A percentile compares a stretch with the other conserved stretches of the same genome.
These are phyloP conservation scores for Callaeas wilsoni DNA, from an alignment of 2,113 vertebrate species.

Conservation along the genomic window DNA sequence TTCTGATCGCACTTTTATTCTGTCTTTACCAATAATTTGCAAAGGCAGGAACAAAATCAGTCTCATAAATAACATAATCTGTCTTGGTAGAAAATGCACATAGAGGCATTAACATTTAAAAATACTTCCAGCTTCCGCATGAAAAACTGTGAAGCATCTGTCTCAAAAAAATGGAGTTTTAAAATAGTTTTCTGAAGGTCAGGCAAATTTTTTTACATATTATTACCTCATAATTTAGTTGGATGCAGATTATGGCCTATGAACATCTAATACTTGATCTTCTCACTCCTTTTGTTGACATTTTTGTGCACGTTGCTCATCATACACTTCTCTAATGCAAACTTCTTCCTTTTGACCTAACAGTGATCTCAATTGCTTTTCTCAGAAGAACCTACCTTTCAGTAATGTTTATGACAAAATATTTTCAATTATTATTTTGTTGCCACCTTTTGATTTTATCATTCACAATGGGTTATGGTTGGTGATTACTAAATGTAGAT, in stretches of 20 bases:
- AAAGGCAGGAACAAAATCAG: background rate
- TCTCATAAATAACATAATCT: background rate
- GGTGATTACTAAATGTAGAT: background rate
- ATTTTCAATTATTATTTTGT: background rate
- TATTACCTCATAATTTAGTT: background rate
- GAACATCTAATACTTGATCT: background rate
- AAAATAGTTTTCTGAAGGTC: background rate
- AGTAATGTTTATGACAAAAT: background rate
- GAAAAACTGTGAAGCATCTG: background rate
- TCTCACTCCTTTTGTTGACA: background rate
- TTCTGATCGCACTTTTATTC: background rate
- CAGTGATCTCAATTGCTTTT: background rate
- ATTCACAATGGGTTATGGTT: background rate
- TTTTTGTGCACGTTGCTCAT: background rate
- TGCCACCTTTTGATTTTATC: background rate
- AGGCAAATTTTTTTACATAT: background rate
- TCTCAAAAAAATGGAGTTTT: background rate
- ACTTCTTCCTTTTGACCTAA: background rate
- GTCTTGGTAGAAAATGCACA: background rate
- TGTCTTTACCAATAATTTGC: background rate
- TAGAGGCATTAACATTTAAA: background rate
- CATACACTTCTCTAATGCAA: background rate
- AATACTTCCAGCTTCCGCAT: background rate
- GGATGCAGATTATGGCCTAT: background rate
- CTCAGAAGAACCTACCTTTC: background rate